These are phyloP conservation scores for Illadopsis cleaveri DNA, from an alignment of 2,113 vertebrate genomes.

Conservation along the genomic window DNA sequence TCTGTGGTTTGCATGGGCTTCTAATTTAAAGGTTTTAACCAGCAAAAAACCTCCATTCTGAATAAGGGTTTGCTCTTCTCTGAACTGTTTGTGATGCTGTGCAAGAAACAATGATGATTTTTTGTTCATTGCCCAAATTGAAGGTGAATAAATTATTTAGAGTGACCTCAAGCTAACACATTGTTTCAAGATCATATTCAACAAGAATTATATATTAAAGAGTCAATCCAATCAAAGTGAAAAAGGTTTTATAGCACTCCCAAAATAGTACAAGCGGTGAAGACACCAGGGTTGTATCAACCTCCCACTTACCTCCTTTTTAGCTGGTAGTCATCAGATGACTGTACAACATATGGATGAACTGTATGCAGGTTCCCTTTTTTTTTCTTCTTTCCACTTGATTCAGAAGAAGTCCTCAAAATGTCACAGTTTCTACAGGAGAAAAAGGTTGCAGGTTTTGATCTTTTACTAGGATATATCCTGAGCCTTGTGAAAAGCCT, in stretches of 20 bases:
- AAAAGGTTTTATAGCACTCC: neutral
- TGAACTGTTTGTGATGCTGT: neutral
- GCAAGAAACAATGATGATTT: neutral
- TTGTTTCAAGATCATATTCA: neutral
- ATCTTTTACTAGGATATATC: neutral
- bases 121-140: neutral
- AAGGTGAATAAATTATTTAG: neutral
- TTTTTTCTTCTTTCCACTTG: too few species aligned
- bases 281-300: neutral
- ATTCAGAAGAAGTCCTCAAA: neutral
- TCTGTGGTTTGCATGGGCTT: neutral
- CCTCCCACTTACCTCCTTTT: rapidly evolving
- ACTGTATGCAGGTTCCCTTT: neutral
- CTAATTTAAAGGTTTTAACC: neutral
- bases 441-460: neutral
- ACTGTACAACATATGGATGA: neutral
- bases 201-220: rapidly evolving
- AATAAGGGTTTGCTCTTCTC: neutral
- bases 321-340: neutral
- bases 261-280: neutral
- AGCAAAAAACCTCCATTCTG: neutral
- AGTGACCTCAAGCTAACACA: neutral
- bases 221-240: neutral
- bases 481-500: neutral
- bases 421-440: neutral